A percentile compares a stretch with the other conserved stretches of the same genome.
phyloP scores from a whole-genome alignment of 2,797 vertebrate genomes.

The Octomys mimax region DNA sequence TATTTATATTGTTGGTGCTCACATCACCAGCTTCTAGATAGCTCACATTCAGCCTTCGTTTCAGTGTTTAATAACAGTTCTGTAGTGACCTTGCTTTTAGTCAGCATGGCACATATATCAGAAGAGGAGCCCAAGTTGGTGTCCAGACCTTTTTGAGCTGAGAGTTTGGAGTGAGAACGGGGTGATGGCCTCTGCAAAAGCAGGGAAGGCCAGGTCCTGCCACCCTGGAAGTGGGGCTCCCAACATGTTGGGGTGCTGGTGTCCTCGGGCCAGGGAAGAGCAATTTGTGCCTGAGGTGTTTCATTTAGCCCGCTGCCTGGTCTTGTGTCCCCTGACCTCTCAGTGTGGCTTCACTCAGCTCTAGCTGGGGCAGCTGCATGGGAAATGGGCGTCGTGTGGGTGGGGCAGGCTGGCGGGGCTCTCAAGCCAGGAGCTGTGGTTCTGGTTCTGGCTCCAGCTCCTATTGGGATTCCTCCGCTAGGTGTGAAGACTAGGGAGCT shows the following conservation, averaged over 20 bases:
- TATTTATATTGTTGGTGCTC: slow-evolving; percentile 86
- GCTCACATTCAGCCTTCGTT: slow-evolving; percentile 76
- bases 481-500: neutral
- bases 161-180: slow-evolving; percentile 42
- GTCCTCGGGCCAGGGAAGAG: neutral
- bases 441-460: neutral
- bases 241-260: neutral
- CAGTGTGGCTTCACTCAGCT: neutral
- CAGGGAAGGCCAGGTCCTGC: neutral
- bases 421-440: neutral
- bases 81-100: slow-evolving; percentile 57
- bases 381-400: too few species aligned
- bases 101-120: slow-evolving; percentile 49
- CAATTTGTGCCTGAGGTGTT: neutral
- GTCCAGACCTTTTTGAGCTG: slow-evolving; percentile 3
- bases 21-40: slow-evolving; percentile 59
- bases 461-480: neutral
- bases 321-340: neutral
- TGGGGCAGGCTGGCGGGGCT: too few species aligned
- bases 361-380: too few species aligned
- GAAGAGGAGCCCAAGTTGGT: slow-evolving; percentile 1
- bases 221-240: too few species aligned
- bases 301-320: neutral
- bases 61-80: slow-evolving; percentile 60
- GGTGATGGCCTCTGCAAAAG: slow-evolving; percentile 51